Percentiles rank a stretch among this genome's conserved stretches.
Conservation (phyloP, 2,797 vertebrate species). For the Hafferia zeledoni region DNA sequence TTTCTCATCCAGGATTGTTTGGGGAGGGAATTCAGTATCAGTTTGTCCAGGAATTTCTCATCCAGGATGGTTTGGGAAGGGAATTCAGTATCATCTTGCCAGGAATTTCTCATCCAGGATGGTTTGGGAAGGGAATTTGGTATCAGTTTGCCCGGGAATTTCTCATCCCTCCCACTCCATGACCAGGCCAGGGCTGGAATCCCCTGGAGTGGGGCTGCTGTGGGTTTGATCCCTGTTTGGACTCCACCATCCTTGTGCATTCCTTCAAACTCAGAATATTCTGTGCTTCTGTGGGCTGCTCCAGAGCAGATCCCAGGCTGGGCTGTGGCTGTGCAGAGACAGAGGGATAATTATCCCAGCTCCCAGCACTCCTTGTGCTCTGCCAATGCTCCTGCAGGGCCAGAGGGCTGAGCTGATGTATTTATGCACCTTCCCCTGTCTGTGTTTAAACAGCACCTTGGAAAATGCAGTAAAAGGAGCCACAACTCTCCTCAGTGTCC, state of each 20-base stretch:
- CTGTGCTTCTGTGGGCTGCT: not conserved
- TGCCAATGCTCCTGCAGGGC: not conserved
- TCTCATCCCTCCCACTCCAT: not conserved
- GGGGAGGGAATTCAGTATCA: no score
- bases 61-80: not conserved
- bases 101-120: no score
- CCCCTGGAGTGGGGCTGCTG: rapidly evolving
- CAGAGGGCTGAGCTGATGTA: constrained; percentile 31
- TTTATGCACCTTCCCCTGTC: constrained; percentile 6
- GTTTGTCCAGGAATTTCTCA: rapidly evolving
- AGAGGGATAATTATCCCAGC: constrained; percentile 20
- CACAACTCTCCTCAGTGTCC: constrained; percentile 34
- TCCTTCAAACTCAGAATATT: not conserved
- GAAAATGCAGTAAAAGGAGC: constrained; percentile 19
- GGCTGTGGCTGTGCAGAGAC: not conserved
- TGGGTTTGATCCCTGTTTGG: not conserved
- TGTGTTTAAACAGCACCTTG: constrained; percentile 66
- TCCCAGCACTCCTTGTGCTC: not conserved
- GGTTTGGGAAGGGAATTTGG: not conserved
- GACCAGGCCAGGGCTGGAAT: not conserved
- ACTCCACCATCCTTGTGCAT: not conserved
- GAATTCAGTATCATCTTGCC: no score
- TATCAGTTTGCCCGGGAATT: rapidly evolving
- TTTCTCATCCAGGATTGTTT: no score
- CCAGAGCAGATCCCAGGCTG: not conserved